Conservation (phyloP, 2,113 vertebrate species). For the Oreochromis tanganicae region DNA sequence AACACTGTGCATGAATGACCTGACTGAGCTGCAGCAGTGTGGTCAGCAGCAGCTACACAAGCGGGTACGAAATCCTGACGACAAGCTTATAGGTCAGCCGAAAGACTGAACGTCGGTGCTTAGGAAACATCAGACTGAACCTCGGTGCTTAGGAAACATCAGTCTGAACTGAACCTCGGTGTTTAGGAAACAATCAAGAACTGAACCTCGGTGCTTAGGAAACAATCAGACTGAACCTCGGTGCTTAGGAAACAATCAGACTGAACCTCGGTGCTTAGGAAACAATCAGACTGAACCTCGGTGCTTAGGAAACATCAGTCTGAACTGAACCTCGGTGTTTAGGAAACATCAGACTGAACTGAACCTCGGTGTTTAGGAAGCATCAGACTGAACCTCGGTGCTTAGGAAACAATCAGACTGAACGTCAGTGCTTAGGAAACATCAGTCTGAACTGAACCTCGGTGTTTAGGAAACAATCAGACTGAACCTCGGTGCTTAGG, state of each 20-base stretch:
- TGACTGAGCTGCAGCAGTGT: background rate
- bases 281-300: fast-evolving
- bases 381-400: too few species aligned
- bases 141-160: too few species aligned
- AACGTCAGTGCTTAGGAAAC: too few species aligned
- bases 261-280: fast-evolving
- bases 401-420: too few species aligned
- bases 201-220: fast-evolving
- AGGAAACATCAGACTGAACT: too few species aligned
- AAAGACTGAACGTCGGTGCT: too few species aligned
- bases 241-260: fast-evolving
- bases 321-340: fast-evolving
- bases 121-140: background rate
- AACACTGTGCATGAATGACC: background rate
- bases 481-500: fast-evolving
- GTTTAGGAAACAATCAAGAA: background rate
- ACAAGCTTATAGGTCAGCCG: background rate
- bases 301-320: too few species aligned
- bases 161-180: background rate
- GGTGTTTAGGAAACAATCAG: too few species aligned
- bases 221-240: too few species aligned
- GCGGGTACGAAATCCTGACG: background rate
- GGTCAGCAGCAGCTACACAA: too few species aligned
- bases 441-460: too few species aligned
- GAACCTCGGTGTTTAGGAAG: too few species aligned